Base-by-base conservation (phyloP, 2,797 vertebrate genomes). In the Bovichtus variegatus region DNA sequence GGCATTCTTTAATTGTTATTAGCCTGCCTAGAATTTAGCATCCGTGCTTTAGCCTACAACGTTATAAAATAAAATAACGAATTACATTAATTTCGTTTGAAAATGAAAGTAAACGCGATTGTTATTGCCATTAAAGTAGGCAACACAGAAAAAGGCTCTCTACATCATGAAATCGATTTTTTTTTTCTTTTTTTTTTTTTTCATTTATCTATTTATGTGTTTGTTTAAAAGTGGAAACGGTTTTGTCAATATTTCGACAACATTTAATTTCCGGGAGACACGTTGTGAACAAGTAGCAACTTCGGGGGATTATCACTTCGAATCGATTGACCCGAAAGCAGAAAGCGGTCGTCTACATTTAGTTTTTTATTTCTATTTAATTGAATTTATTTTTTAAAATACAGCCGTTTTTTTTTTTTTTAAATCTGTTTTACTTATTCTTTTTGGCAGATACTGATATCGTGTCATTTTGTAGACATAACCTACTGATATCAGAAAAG, bases 211-310 rank as follows among this genome's bases (percentile, higher is more conserved):
- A 64, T 43, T 60, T 60, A 60, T 64, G 6, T 9, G 1, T 62
- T 71, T 49, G 7, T 46, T n/a, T 13, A 12, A 36, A 66, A 51
- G 13, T 16, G 25, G 9, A 73, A 73, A 81, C 19, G 18, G 36
- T 3, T 65, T 31, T 4, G 15, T 61, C 2, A 29, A 59, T 68
- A 76, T 72, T 60, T 63, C n/a, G n/a, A 38, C 18, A 62, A 34
- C 9, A 2, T 23, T 53, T 34, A 2, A 34, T 19, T 38, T 34
- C 19, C 19, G 41, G 43, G 2, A 68, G 51, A 59, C 19, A 71
- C 51, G 21, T 41, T 27, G 25, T 54, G 2, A 53, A 19, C 19
- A 41, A 21, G 36, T 9, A 38, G 27, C 3, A 43, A 27, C 11
- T 15, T 40, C 21, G 3, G 19, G 15, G 5, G 27, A 41, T 80